Conservation (phyloP, 2,888 invertebrate species). For the Anaspis maculata region DNA sequence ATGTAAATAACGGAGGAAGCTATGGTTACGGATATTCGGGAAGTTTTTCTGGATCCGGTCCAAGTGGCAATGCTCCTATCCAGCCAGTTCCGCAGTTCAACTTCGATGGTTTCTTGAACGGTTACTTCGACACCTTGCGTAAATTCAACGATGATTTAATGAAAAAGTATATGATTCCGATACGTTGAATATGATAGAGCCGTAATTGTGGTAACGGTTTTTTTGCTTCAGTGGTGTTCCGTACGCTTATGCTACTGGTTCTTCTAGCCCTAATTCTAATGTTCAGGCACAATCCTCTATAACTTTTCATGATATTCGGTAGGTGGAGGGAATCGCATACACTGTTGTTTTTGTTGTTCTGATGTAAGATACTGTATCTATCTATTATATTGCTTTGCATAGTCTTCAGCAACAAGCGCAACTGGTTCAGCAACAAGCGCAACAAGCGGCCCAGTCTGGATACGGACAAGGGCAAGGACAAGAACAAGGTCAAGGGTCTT, state of each 20-base stretch:
- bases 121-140: constrained; percentile 26
- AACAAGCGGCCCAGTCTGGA: constrained; percentile 1
- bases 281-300: constrained; percentile 29
- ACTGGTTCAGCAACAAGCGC: constrained; percentile 1
- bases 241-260: constrained; percentile 26
- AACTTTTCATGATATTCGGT: constrained; percentile 15
- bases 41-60: constrained; percentile 21
- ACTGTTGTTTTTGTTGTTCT: not conserved
- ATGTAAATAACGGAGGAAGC: constrained; percentile 13
- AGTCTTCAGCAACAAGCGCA: constrained; percentile 8
- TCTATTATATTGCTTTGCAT: no score
- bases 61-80: constrained; percentile 3
- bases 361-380: constrained; percentile 1
- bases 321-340: constrained; percentile 16
- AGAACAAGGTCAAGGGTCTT: no score
- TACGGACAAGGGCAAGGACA: no score
- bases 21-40: constrained; percentile 26
- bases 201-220: constrained; percentile 10
- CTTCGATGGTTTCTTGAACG: constrained; percentile 20
- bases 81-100: constrained; percentile 17
- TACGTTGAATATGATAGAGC: constrained; percentile 1
- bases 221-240: constrained; percentile 19
- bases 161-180: constrained; percentile 27
- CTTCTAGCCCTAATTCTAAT: constrained; percentile 22
- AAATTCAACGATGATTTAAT: constrained; percentile 30